These are phyloP conservation scores for Agrenia bidenticulata DNA, from an alignment of 2,888 invertebrate species.

Conservation along the genomic window DNA sequence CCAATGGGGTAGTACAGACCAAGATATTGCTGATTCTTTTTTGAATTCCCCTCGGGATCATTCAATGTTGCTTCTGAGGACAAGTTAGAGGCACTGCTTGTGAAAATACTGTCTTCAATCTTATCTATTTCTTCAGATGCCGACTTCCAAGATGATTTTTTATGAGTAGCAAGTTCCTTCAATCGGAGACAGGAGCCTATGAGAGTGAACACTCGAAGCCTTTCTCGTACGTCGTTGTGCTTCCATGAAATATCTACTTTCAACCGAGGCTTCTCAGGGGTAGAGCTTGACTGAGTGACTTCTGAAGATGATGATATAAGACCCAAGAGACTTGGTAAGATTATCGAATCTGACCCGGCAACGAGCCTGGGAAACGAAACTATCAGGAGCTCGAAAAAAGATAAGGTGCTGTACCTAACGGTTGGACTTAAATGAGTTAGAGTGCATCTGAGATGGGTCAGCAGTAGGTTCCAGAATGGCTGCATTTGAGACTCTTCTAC, in stretches of 20 bases:
- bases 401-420: slow-evolving; percentile 80
- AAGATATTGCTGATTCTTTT: slow-evolving; percentile 10
- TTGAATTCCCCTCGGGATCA: no score
- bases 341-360: slow-evolving; percentile 67
- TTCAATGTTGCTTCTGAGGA: no score
- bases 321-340: slow-evolving; percentile 77
- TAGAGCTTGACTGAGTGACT: slow-evolving; percentile 65
- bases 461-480: slow-evolving; percentile 75
- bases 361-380: slow-evolving; percentile 67
- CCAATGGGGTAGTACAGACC: not conserved
- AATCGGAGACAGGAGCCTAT: slow-evolving; percentile 44
- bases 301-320: slow-evolving; percentile 76
- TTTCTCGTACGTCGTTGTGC: slow-evolving; percentile 54
- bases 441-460: slow-evolving; percentile 79
- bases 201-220: slow-evolving; percentile 45
- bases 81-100: no score
- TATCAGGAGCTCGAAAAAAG: slow-evolving; percentile 75
- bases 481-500: slow-evolving; percentile 61
- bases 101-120: slow-evolving; percentile 1
- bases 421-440: slow-evolving; percentile 83
- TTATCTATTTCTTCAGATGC: not conserved
- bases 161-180: not conserved
- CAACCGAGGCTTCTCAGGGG: slow-evolving; percentile 70
- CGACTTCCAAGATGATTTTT: not conserved
- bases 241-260: slow-evolving; percentile 66